Evolutionary conservation across 2,113 vertebrate genomes (phyloP), one percentile per base, ranked within the genome.

Genomic region (Meles meles): DNA sequence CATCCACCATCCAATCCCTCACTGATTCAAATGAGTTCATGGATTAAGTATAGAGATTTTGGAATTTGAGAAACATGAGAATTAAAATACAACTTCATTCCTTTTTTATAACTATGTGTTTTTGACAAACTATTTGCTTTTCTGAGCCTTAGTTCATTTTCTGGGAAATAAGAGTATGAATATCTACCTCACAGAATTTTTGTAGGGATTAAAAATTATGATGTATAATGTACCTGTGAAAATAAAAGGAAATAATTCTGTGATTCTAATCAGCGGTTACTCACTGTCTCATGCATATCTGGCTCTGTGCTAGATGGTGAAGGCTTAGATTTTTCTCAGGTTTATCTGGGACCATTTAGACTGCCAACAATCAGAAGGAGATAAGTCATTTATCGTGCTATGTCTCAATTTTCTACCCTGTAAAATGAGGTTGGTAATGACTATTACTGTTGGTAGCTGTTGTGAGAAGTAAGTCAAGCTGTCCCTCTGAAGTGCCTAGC

Each of bases 71-170:
- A 47, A 57, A 15, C 79, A 37, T 2, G 8, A 6, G 2, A 57
- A 85, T 93, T 79, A 92, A 95, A 92, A 92, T 69, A 87, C 9
- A 87, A 47, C 0, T 37, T 92, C 13, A 65, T 7, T 4, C 47
- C 27, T 67, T 67, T 96, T 88, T 87, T 63, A 49, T 67, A 81
- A 55, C n/a, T 88, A 31, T 57, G 27, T 49, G 37, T 44, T 34
- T 27, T 49, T 96, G 25, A 13, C 6, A 93, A 67, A 67, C 59
- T 90, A 44, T 90, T 97, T 77, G 57, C 13, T 81, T 92, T 91
- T 79, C 31, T 93, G 63, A 82, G 37, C n/a, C 44, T 77, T 79
- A 47, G 42, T 47, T 97, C 27, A 89, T 80, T 95, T 94, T 72
- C 57, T 44, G 18, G 76, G 49, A 81, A 95, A 80, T 85, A 15